A percentile compares a stretch with the other conserved stretches of the same genome.
Conservation (phyloP, 2,113 vertebrate genomes). For the Sciurus niger region DNA sequence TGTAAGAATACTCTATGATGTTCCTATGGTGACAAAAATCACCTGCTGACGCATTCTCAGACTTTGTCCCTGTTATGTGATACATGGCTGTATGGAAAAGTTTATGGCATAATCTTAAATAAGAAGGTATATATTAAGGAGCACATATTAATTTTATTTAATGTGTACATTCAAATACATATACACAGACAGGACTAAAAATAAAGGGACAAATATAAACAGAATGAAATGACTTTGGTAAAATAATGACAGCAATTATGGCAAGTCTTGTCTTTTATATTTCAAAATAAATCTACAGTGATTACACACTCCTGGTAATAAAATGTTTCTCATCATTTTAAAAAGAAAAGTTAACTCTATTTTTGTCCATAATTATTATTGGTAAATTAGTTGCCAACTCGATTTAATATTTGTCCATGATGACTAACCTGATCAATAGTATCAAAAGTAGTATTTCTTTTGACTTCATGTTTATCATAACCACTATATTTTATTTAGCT, state of each 20-base stretch:
- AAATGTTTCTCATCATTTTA: not conserved
- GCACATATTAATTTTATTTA: not conserved
- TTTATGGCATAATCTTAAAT: not conserved
- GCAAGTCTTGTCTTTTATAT: not conserved
- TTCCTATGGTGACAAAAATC: not conserved
- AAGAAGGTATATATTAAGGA: not conserved
- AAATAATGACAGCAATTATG: conserved; percentile 6
- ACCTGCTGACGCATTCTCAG: not conserved
- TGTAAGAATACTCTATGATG: not conserved
- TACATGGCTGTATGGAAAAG: not conserved
- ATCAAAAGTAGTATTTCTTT: not conserved
- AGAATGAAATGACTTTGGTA: not conserved
- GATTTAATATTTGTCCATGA: not conserved
- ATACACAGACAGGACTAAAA: conserved; percentile 51
- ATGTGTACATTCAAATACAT: not conserved
- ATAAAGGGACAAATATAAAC: not conserved
- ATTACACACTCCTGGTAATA: not conserved
- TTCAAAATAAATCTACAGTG: conserved; percentile 29
- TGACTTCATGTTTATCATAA: not conserved
- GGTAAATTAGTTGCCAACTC: not conserved
- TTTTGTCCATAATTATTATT: not conserved
- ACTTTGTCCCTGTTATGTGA: not conserved
- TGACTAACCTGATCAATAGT: not conserved
- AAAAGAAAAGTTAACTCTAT: not conserved
- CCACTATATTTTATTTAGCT: not conserved